phyloP scores from a whole-genome alignment of 2,888 invertebrate genomes.

The Drosophila eohydei region DNA sequence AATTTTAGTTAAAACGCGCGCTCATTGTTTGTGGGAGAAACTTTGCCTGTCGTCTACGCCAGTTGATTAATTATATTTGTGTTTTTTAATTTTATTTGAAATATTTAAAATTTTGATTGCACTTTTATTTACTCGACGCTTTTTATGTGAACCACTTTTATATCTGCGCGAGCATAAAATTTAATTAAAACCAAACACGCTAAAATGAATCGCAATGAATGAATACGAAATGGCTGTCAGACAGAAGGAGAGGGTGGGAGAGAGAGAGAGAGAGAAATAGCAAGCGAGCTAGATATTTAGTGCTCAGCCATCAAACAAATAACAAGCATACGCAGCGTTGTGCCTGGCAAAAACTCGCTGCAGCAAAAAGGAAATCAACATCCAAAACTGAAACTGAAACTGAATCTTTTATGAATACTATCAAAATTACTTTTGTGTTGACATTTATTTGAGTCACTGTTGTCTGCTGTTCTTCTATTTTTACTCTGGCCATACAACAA shows the following conservation, averaged over 20 bases:
- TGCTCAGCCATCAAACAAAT: constrained; percentile 15
- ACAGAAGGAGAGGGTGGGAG: background rate
- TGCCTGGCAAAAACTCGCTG: constrained; percentile 12
- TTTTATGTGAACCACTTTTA: constrained; percentile 33
- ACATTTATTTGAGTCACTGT: constrained; percentile 1
- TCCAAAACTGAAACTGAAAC: constrained; percentile 6
- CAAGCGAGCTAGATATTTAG: background rate
- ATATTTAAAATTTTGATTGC: constrained; percentile 39
- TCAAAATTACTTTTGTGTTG: constrained; percentile 32
- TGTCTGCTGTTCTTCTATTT: background rate
- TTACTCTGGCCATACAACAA: constrained; percentile 10
- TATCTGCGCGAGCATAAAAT: constrained; percentile 44
- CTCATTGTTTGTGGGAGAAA: constrained; percentile 38
- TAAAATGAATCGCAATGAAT: constrained; percentile 28
- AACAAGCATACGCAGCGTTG: constrained; percentile 52
- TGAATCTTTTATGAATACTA: constrained; percentile 39
- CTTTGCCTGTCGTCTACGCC: constrained; percentile 42
- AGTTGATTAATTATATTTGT: constrained; percentile 34
- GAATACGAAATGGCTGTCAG: constrained; percentile 22
- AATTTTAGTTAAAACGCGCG: constrained; percentile 9
- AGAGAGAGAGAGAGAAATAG: background rate
- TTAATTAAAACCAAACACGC: constrained; percentile 53
- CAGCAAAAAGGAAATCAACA: constrained; percentile 8
- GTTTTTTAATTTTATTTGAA: constrained; percentile 4
- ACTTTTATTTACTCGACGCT: constrained; percentile 44